phyloP scores from a whole-genome alignment of 2,797 vertebrate species.

The Karalla daura region DNA sequence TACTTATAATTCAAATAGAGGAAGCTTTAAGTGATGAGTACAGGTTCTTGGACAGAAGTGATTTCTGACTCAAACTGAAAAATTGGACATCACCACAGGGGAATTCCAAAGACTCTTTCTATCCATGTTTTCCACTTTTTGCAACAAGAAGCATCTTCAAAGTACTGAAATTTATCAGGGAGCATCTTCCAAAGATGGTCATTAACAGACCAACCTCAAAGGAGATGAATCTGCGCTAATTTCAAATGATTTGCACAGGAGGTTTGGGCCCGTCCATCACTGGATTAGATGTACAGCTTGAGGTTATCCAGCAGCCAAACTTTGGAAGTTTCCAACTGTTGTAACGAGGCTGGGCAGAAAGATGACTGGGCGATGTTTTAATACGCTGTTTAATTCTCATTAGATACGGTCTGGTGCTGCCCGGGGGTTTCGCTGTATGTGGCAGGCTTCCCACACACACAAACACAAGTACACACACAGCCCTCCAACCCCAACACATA shows the following conservation, averaged over 20 bases:
- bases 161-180: neutral
- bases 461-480: slow-evolving; percentile 28
- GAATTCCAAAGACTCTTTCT: neutral
- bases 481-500: slow-evolving; percentile 14
- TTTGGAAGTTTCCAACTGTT: slow-evolving; percentile 58
- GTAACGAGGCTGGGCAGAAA: slow-evolving; percentile 41
- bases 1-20: neutral
- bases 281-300: slow-evolving; percentile 12
- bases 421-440: slow-evolving; percentile 49
- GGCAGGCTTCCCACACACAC: slow-evolving; percentile 42
- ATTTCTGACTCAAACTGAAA: neutral
- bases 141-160: neutral
- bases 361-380: slow-evolving; percentile 60
- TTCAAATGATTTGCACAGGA: neutral
- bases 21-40: neutral
- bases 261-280: slow-evolving; percentile 1
- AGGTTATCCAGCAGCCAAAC: slow-evolving; percentile 26
- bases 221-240: no score
- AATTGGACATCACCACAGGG: no score
- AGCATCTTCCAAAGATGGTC: neutral
- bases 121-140: neutral
- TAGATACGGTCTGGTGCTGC: slow-evolving; percentile 70
- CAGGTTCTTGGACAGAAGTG: neutral
- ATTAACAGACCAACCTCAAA: neutral
- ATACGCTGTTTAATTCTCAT: slow-evolving; percentile 72